Evolutionary conservation across 2,888 invertebrate species (phyloP).

Genomic region (Melanargia galathea): DNA sequence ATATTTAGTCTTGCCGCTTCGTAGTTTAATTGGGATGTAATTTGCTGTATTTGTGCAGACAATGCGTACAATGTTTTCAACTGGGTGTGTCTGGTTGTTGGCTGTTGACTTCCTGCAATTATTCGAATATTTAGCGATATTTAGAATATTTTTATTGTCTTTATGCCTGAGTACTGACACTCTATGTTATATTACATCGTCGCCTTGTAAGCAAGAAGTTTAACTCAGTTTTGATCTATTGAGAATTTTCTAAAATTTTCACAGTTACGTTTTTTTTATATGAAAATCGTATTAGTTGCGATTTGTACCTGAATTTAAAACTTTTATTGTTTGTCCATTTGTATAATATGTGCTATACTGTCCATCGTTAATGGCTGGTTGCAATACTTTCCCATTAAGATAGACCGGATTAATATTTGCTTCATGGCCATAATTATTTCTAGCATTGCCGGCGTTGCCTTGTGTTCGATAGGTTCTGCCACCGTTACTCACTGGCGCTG

Average conservation of each 20-base stretch:
- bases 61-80: neutral
- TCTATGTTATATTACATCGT: too few relatives aligned
- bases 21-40: neutral
- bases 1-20: conserved; percentile 2
- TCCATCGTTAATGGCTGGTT: neutral
- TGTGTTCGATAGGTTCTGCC: neutral
- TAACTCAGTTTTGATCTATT: too few relatives aligned
- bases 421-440: conserved; percentile 16
- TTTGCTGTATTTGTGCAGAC: neutral
- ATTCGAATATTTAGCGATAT: neutral
- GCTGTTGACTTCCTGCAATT: neutral
- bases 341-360: neutral
- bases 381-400: conserved; percentile 19
- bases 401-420: conserved; percentile 12
- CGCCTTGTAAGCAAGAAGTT: too few relatives aligned
- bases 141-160: neutral
- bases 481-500: neutral
- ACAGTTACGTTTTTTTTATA: too few relatives aligned
- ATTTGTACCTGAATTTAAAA: conserved; percentile 10
- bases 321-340: conserved; percentile 7
- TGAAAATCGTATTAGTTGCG: neutral
- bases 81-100: neutral
- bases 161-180: too few relatives aligned
- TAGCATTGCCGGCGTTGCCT: neutral
- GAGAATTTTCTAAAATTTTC: too few relatives aligned